Conservation (phyloP, 2,113 vertebrate genomes). For the Ctenodactylus gundi region DNA sequence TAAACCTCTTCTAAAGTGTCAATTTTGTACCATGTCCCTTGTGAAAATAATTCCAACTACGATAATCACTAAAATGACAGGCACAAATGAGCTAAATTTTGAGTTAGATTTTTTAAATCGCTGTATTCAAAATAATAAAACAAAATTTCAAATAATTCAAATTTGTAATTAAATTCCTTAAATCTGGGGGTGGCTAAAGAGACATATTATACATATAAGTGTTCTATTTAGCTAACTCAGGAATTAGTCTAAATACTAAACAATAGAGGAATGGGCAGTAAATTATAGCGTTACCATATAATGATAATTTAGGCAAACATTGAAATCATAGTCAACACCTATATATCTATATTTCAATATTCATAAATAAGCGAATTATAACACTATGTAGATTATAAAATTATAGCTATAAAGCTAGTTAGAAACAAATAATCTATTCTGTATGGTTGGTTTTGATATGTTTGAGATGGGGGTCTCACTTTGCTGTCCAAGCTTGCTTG, state of each 20-base stretch:
- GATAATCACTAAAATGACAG: not conserved
- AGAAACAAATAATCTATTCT: not conserved
- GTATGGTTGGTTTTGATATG: not conserved
- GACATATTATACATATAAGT: not conserved
- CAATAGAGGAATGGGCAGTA: not conserved
- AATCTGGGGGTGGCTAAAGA: not conserved
- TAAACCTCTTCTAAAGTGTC: not conserved
- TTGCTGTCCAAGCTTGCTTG: not conserved
- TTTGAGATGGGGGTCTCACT: not conserved
- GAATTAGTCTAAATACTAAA: not conserved
- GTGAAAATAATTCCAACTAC: not conserved
- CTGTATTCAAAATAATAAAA: not conserved
- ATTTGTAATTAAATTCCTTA: not conserved
- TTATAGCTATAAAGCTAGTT: not conserved
- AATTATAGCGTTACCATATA: not conserved
- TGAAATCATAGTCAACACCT: not conserved
- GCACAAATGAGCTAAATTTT: conserved; percentile 9
- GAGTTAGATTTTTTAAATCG: conserved; percentile 24
- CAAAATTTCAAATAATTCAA: conserved; percentile 31
- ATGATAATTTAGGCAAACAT: not conserved
- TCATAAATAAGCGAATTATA: not conserved
- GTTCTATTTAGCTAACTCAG: conserved; percentile 9
- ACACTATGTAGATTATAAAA: not conserved
- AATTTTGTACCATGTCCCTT: not conserved
- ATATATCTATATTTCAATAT: not conserved